A percentile compares a stretch with the other conserved stretches of the same genome.
These are phyloP conservation scores for Microcebus griseorufus DNA, from an alignment of 2,113 vertebrate genomes.

Conservation along the genomic window DNA sequence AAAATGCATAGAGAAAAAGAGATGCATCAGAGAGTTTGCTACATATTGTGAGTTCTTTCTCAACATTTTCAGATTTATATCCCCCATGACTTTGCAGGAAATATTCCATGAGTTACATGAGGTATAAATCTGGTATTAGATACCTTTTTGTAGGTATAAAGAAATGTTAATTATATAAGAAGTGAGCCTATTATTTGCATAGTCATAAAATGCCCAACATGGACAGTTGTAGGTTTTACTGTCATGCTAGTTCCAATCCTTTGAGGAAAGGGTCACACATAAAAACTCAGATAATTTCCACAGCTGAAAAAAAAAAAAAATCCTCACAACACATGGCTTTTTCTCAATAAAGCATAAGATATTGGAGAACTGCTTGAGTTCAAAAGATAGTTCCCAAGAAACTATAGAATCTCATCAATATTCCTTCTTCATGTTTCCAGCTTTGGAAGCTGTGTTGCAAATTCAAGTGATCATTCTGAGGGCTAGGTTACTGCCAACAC, in stretches of 20 bases:
- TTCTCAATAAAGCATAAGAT: background rate
- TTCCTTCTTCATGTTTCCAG: background rate
- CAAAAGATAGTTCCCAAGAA: background rate
- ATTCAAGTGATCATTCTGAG: background rate
- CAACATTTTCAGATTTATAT: background rate
- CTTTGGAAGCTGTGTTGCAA: background rate
- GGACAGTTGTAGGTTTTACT: background rate
- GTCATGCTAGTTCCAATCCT: background rate
- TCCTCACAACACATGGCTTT: background rate
- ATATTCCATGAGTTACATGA: background rate
- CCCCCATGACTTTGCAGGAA: background rate
- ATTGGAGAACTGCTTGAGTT: background rate
- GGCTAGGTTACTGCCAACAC: background rate
- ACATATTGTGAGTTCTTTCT: background rate
- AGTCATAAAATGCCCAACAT: background rate
- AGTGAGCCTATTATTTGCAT: background rate
- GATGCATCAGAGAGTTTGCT: background rate
- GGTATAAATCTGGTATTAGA: background rate
- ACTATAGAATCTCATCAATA: background rate
- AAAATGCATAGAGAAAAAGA: background rate
- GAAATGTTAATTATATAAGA: background rate
- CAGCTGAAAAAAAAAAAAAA: background rate
- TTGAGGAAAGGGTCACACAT: background rate
- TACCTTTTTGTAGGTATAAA: background rate
- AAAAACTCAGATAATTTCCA: background rate